phyloP scores from a whole-genome alignment of 1,140 invertebrate species.

The Colletes gigas region DNA sequence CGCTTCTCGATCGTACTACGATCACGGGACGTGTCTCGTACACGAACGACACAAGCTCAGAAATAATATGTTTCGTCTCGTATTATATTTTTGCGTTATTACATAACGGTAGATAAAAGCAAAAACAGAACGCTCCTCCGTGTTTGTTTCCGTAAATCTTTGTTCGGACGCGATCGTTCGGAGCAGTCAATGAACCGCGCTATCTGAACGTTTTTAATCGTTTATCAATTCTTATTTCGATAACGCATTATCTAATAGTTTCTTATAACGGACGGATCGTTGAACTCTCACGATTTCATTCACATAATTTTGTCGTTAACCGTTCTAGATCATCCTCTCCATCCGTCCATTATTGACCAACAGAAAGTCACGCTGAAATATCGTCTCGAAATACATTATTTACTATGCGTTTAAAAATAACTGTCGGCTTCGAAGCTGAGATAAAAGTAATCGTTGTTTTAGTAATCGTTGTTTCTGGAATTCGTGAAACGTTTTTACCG shows the following conservation, averaged over 20 bases:
- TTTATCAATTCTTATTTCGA: constrained; percentile 29
- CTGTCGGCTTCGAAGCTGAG: too few species aligned
- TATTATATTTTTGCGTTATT: too few species aligned
- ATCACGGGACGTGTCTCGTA: too few species aligned
- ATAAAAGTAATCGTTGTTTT: too few species aligned
- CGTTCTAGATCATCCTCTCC: not conserved
- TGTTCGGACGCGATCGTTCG: not conserved
- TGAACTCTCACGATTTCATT: constrained; percentile 32
- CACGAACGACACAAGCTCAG: too few species aligned
- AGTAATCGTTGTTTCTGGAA: too few species aligned
- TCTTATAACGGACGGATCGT: not conserved
- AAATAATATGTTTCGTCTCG: too few species aligned
- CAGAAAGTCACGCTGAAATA: too few species aligned
- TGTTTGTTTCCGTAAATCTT: not conserved
- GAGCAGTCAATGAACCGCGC: constrained; percentile 44
- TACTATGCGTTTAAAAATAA: too few species aligned
- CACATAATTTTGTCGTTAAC: not conserved
- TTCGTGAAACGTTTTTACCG: too few species aligned
- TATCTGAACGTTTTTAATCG: constrained; percentile 49
- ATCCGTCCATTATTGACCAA: not conserved
- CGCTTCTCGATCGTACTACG: too few species aligned
- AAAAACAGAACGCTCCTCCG: not conserved
- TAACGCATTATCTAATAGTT: constrained; percentile 39
- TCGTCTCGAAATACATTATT: too few species aligned
- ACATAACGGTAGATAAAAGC: not conserved